Evolutionary conservation across 2,888 invertebrate genomes (phyloP).

Genomic region (Epinotia brunnichana): DNA sequence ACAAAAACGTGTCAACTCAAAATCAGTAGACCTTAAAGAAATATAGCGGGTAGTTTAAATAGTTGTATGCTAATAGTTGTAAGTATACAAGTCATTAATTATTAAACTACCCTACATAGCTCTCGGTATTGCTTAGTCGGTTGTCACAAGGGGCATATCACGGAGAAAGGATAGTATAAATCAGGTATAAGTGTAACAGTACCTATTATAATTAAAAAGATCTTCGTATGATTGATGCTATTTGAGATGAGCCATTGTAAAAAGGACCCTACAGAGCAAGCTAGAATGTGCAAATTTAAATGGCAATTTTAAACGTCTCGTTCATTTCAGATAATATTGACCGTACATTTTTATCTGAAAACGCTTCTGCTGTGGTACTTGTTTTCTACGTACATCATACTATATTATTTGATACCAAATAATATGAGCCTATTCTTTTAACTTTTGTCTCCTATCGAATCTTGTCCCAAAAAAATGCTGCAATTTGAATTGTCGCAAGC

Average conservation of each 20-base stretch:
- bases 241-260: background rate
- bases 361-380: background rate
- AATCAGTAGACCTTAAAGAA: background rate
- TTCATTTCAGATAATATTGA: background rate
- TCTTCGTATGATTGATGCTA: background rate
- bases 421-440: too few species aligned
- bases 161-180: conserved; percentile 34
- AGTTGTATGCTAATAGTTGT: background rate
- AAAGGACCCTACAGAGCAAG: background rate
- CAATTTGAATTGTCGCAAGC: too few species aligned
- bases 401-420: too few species aligned
- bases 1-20: conserved; percentile 10
- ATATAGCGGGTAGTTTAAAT: conserved; percentile 1
- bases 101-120: conserved; percentile 17
- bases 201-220: background rate
- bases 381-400: background rate
- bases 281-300: background rate
- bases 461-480: too few species aligned
- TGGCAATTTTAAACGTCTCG: background rate
- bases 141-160: conserved; percentile 34
- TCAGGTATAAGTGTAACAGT: background rate
- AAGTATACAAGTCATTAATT: background rate
- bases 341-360: background rate
- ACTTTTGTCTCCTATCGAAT: too few species aligned
- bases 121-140: conserved; percentile 18